Base-by-base conservation (phyloP, 1,140 invertebrate species). In the Hylaeus anthracinus region DNA sequence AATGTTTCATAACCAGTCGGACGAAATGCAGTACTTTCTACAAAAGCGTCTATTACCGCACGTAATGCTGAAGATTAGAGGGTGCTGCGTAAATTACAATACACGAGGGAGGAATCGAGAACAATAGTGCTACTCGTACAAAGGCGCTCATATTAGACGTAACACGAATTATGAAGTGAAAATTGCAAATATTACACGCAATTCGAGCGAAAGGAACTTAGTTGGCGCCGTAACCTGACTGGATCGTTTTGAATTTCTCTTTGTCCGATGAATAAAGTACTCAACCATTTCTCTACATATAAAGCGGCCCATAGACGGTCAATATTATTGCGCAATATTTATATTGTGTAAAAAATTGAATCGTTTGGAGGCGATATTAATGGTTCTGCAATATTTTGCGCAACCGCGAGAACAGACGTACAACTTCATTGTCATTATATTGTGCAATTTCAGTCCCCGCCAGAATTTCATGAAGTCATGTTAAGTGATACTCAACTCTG, bases 121-220 rank as follows among this genome's bases (percentile, higher is more conserved):
- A 48, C 45, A 73, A 73, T 61, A 48, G 8, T 14, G 8, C 10
- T 1, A 15, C 12, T 39, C 12, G 58, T 39, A 73, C 58, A 73
- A 61, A 73, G 58, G 43, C 26, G 4, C 14, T 43, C n/a, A 12
- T 15, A 26, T 56, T 60, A 9, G 43, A 9, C 45, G 3, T 72
- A 72, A 72, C 71, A 26, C 71, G 41, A 73, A 61, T 73, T 63
- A 63, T 73, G 58, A 63, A 73, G 26, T 73, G 58, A 72, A 72
- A 72, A 51, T 61, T 61, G 14, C 71, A 60, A 72, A 72, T 72
- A 61, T 3, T 51, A 15, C 45, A 26, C 12, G 58, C 26, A 48
- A 43, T 61, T 72, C 58, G 12, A 0, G 1, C 6, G 1, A 14
- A 39, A 2, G 70, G 2, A 61, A 72, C 15, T 45, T 6, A 8